These are phyloP conservation scores for Anthophora plumipes DNA, from an alignment of 2,888 invertebrate genomes.

Conservation along the genomic window DNA sequence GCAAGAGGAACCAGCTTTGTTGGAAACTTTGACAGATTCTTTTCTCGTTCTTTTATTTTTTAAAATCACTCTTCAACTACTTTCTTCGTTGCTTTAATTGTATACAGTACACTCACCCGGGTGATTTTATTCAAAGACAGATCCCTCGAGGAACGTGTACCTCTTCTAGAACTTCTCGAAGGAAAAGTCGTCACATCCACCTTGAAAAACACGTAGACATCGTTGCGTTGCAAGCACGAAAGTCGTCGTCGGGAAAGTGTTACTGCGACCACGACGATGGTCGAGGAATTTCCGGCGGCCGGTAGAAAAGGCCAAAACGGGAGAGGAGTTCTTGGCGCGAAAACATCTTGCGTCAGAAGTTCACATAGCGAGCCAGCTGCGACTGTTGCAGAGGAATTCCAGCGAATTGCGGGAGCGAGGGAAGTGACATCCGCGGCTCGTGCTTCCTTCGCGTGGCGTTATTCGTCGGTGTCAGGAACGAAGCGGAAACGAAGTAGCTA, in stretches of 20 bases:
- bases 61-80: not conserved
- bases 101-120: not conserved
- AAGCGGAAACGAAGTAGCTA: constrained; percentile 49
- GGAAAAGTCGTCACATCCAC: constrained; percentile 31
- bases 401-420: constrained; percentile 48
- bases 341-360: constrained; percentile 73
- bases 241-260: constrained; percentile 49
- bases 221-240: constrained; percentile 21
- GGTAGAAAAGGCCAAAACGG: constrained; percentile 49
- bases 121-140: constrained; percentile 21
- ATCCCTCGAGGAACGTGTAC: constrained; percentile 60
- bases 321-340: constrained; percentile 69
- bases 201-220: constrained; percentile 24
- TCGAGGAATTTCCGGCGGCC: constrained; percentile 55
- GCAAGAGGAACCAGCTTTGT: not conserved
- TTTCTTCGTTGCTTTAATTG: not conserved
- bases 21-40: constrained; percentile 1
- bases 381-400: constrained; percentile 43
- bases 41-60: not conserved
- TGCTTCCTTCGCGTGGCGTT: constrained; percentile 46
- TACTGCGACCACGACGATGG: constrained; percentile 19
- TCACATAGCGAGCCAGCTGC: constrained; percentile 67
- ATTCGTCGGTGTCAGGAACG: constrained; percentile 43
- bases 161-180: constrained; percentile 24
- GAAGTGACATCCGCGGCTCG: constrained; percentile 48